These are phyloP conservation scores for Anas bernieri DNA, from an alignment of 2,797 vertebrate genomes.

Conservation along the genomic window DNA sequence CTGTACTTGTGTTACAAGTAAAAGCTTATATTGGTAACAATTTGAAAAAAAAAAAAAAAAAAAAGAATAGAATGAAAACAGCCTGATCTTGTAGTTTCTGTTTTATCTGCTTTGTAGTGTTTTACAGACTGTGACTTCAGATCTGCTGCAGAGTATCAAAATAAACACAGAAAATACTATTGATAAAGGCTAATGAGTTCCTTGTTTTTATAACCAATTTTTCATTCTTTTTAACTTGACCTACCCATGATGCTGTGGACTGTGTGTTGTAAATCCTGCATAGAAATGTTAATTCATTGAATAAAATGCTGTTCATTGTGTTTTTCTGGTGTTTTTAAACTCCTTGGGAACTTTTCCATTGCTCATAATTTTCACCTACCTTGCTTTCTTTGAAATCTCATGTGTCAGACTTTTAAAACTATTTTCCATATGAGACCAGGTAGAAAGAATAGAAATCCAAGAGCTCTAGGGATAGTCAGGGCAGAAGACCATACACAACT, in stretches of 20 bases:
- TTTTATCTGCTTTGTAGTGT: not conserved
- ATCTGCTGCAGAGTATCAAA: not conserved
- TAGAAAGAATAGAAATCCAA: not conserved
- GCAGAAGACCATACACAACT: not conserved
- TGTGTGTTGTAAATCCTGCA: not conserved
- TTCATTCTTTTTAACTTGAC: not conserved
- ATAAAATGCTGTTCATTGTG: not conserved
- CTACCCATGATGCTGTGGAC: not conserved
- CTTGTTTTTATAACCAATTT: not conserved
- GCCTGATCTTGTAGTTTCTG: not conserved
- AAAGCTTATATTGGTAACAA: not conserved
- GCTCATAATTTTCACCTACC: not conserved
- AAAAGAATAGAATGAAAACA: not conserved
- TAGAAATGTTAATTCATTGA: not conserved
- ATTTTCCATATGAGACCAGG: not conserved
- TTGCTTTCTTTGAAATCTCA: not conserved
- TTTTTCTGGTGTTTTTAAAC: not conserved
- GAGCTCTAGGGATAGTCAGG: not conserved
- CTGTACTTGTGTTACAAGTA: not conserved
- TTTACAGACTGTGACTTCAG: not conserved
- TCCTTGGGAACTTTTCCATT: not conserved
- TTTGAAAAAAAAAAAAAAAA: not conserved
- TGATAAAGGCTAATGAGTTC: not conserved
- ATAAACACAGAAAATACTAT: not conserved
- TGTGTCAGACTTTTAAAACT: not conserved